Conservation (phyloP, 2,888 invertebrate genomes). For the Euplexia lucipara region DNA sequence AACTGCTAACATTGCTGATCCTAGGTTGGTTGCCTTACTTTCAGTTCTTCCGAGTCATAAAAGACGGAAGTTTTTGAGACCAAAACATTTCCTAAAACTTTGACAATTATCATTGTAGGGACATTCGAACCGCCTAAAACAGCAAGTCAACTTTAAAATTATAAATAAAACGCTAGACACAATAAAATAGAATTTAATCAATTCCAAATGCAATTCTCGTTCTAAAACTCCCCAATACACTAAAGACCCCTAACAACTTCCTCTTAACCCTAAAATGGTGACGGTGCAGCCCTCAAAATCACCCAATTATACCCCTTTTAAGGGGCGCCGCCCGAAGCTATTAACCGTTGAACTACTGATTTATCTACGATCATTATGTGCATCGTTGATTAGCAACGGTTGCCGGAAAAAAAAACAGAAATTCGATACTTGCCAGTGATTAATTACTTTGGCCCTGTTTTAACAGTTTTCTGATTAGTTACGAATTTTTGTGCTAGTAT, state of each 20-base stretch:
- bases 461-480: constrained; percentile 53
- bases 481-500: constrained; percentile 12
- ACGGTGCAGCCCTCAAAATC: constrained; percentile 86
- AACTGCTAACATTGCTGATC: too few species aligned
- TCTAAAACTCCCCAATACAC: constrained; percentile 26
- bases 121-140: too few species aligned
- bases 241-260: constrained; percentile 56
- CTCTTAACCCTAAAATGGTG: constrained; percentile 80
- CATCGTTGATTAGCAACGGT: constrained; percentile 82
- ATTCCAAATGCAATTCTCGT: constrained; percentile 15
- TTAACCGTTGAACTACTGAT: constrained; percentile 84
- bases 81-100: too few species aligned
- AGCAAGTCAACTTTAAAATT: background rate
- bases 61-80: too few species aligned
- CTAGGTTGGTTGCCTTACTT: too few species aligned
- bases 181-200: constrained; percentile 24
- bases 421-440: constrained; percentile 52
- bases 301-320: constrained; percentile 88
- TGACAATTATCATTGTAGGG: too few species aligned
- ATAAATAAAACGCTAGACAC: background rate
- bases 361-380: constrained; percentile 85
- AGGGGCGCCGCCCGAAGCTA: constrained; percentile 82
- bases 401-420: constrained; percentile 62
- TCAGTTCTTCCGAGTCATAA: too few species aligned
- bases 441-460: constrained; percentile 57